A percentile compares a stretch with the other conserved stretches of the same genome.
These are phyloP conservation scores for Phaetusa simplex DNA, from an alignment of 2,113 vertebrate species.

Conservation along the genomic window DNA sequence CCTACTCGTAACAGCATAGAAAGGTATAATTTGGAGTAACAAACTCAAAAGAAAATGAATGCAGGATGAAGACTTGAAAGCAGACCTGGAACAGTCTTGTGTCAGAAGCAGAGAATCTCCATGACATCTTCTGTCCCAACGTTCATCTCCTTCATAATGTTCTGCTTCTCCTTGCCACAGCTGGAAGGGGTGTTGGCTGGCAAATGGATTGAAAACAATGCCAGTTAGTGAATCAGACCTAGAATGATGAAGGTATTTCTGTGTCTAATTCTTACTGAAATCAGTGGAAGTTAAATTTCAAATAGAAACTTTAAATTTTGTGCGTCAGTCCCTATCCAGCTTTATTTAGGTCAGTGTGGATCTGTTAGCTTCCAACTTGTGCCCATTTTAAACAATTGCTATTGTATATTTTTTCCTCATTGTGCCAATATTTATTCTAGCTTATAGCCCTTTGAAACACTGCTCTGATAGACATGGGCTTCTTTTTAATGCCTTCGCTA, in stretches of 20 bases:
- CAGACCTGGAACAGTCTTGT: not conserved
- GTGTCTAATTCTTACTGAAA: not conserved
- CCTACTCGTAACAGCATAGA: not conserved
- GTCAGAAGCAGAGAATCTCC: not conserved
- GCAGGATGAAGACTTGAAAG: not conserved
- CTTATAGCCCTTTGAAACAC: not conserved
- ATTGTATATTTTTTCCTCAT: constrained; percentile 30
- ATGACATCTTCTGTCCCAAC: not conserved
- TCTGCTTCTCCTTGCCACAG: not conserved
- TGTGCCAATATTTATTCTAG: constrained; percentile 49
- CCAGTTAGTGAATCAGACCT: not conserved
- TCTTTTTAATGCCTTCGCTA: not conserved
- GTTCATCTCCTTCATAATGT: not conserved
- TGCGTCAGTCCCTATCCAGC: not conserved
- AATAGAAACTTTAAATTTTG: not conserved
- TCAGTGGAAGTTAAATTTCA: not conserved
- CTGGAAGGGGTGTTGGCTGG: not conserved
- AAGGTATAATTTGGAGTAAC: not conserved
- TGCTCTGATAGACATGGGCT: not conserved
- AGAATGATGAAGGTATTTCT: not conserved
- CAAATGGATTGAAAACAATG: not conserved
- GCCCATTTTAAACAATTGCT: constrained; percentile 20
- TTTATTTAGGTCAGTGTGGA: not conserved
- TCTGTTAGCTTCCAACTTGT: not conserved
- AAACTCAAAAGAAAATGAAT: not conserved